phyloP scores from a whole-genome alignment of 1,140 invertebrate species.

The Megalopta genalis region DNA sequence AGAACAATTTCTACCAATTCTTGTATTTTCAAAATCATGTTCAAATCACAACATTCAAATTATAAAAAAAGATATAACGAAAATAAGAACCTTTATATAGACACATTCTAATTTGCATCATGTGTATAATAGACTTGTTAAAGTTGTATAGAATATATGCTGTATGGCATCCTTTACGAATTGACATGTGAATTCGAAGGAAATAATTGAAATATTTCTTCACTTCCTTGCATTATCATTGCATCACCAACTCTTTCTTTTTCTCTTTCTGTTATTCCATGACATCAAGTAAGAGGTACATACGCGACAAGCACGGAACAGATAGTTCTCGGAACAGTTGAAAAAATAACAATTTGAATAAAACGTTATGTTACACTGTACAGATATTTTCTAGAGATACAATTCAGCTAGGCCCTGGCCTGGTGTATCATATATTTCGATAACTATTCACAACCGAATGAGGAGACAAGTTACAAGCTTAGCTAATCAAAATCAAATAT shows the following conservation, averaged over 20 bases:
- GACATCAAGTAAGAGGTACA: neutral
- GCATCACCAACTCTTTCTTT: neutral
- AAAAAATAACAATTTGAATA: constrained; percentile 26
- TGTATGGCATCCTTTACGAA: neutral
- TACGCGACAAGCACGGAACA: constrained; percentile 12
- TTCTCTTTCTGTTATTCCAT: neutral
- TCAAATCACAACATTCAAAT: neutral
- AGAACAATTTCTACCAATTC: neutral
- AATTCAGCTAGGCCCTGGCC: constrained; percentile 29
- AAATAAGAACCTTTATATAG: neutral
- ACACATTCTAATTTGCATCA: neutral
- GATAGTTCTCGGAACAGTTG: constrained; percentile 9
- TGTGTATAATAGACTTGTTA: neutral
- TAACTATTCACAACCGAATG: constrained; percentile 76
- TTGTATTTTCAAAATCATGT: constrained; percentile 19
- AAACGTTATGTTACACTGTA: constrained; percentile 62
- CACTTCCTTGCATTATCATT: neutral
- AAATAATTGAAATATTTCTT: neutral
- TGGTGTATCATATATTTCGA: constrained; percentile 40
- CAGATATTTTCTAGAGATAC: constrained; percentile 48
- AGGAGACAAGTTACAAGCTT: constrained; percentile 68
- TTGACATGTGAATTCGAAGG: constrained; percentile 6
- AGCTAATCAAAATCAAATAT: constrained; percentile 59
- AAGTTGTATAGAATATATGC: neutral
- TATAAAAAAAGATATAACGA: neutral